Conservation (phyloP, 2,113 vertebrate species). For the Tychaedon coryphoeus region DNA sequence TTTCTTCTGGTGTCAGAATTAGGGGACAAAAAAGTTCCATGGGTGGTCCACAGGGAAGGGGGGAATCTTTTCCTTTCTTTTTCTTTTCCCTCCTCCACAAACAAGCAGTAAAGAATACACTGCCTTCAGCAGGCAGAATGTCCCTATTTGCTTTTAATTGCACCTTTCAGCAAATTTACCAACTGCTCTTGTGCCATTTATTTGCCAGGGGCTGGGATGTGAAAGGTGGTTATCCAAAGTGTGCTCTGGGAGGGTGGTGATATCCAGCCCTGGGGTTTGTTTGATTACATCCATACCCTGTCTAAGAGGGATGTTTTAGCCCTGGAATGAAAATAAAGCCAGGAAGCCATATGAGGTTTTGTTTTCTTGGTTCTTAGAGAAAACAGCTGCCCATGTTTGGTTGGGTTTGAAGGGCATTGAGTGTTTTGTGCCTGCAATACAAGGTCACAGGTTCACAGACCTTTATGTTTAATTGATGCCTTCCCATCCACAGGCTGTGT, state of each 20-base stretch:
- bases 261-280: background rate
- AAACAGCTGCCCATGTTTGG: background rate
- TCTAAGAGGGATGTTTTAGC: background rate
- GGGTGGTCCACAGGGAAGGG: conserved; percentile 67
- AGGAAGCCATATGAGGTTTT: background rate
- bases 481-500: accelerated
- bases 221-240: background rate
- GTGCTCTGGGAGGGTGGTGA: background rate
- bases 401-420: background rate
- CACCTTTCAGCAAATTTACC: background rate
- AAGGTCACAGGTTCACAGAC: background rate
- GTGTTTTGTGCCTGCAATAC: background rate
- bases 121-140: conserved; percentile 13
- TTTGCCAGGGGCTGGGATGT: background rate
- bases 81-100: background rate
- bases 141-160: background rate
- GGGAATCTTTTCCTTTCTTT: conserved; percentile 19
- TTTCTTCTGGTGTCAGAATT: conserved; percentile 60
- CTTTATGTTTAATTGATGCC: background rate
- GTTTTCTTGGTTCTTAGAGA: background rate
- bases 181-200: background rate
- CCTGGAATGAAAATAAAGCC: background rate
- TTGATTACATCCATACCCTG: accelerated
- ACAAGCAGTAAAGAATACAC: conserved; percentile 30
- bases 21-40: conserved; percentile 66